These are phyloP conservation scores for Aulostomus chinensis DNA, from an alignment of 2,797 vertebrate species.

Conservation along the genomic window DNA sequence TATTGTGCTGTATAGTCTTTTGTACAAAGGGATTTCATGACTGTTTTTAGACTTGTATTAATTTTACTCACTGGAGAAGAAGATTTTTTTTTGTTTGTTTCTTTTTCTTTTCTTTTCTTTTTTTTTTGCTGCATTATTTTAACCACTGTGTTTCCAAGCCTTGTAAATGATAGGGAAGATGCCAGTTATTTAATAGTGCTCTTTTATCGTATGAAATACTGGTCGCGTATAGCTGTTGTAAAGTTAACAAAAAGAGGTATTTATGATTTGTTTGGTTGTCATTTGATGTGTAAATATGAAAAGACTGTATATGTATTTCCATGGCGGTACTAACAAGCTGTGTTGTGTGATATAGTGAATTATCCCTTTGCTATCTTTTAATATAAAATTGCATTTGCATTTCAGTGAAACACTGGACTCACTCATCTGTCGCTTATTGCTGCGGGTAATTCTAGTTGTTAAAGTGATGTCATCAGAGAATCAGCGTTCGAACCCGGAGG, in stretches of 20 bases:
- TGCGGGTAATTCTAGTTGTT: background rate
- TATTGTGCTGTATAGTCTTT: conserved; percentile 86
- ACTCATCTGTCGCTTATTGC: conserved; percentile 20
- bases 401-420: conserved; percentile 59
- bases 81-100: conserved; percentile 19
- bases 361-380: conserved; percentile 86
- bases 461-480: too few relatives aligned
- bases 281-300: conserved; percentile 86
- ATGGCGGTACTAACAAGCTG: conserved; percentile 85
- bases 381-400: conserved; percentile 86
- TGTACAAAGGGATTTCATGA: conserved; percentile 88
- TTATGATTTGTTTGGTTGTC: conserved; percentile 84
- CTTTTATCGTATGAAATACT: conserved; percentile 78
- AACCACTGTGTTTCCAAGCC: conserved; percentile 83
- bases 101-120: conserved; percentile 27
- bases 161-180: conserved; percentile 82
- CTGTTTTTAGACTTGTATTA: conserved; percentile 75
- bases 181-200: conserved; percentile 86
- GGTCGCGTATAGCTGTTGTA: conserved; percentile 84
- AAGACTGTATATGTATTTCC: conserved; percentile 85
- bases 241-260: conserved; percentile 87
- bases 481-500: too few relatives aligned
- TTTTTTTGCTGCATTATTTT: conserved; percentile 79
- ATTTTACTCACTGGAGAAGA: conserved; percentile 84
- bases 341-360: conserved; percentile 85